A percentile compares a stretch with the other conserved stretches of the same genome.
These are phyloP conservation scores for Peromyscus nudipes DNA, from an alignment of 2,797 vertebrate species.

Conservation along the genomic window DNA sequence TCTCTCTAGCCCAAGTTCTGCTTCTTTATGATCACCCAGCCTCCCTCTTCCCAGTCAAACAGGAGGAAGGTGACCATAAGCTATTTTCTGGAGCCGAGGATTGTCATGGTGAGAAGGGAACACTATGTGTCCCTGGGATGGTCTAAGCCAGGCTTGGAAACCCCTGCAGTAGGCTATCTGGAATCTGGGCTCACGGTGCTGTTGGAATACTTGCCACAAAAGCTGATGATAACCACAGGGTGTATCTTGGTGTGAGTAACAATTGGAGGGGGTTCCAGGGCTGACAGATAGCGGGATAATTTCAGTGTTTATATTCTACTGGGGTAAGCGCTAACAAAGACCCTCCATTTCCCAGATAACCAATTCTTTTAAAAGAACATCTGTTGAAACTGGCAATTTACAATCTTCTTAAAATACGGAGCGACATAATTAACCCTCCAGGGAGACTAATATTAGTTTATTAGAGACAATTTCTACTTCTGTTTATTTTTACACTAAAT, in stretches of 20 bases:
- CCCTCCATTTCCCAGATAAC: conserved; percentile 87
- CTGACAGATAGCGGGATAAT: conserved; percentile 76
- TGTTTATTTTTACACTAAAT: conserved; percentile 82
- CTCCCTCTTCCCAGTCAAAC: background rate
- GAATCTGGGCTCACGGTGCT: background rate
- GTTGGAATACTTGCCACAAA: conserved; percentile 13
- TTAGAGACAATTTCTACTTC: conserved; percentile 85
- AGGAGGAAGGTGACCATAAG: background rate
- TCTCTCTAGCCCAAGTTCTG: background rate
- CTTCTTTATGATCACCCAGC: background rate
- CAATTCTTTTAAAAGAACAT: conserved; percentile 87
- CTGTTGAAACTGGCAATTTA: conserved; percentile 88
- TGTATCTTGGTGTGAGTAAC: conserved; percentile 68
- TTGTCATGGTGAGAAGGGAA: too few species aligned
- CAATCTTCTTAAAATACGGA: conserved; percentile 87
- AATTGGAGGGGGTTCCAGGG: conserved; percentile 66
- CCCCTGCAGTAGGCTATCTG: background rate
- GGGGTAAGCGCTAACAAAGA: conserved; percentile 86
- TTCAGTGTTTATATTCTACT: conserved; percentile 87
- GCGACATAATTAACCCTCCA: conserved; percentile 88
- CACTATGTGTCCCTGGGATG: background rate
- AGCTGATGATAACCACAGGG: conserved; percentile 57
- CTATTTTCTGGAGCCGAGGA: background rate
- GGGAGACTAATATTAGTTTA: conserved; percentile 89
- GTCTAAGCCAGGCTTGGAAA: background rate